Percentiles rank a stretch among this genome's conserved stretches.
Evolutionary conservation across 2,797 vertebrate genomes (phyloP).

Genomic region (Euthynnus affinis): DNA sequence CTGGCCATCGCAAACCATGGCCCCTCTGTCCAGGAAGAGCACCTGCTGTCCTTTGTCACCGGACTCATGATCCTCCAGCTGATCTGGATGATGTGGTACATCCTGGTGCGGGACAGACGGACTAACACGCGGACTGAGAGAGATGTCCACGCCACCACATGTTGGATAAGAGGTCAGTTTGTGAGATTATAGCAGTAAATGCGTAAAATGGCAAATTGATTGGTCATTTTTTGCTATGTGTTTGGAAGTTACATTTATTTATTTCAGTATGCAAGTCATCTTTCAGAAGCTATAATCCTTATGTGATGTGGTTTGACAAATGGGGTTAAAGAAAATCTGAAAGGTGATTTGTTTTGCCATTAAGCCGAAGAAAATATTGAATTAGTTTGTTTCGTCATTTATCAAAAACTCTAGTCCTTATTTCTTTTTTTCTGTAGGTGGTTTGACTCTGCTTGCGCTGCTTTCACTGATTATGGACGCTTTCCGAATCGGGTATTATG

Average conservation of each 20-base stretch:
- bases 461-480: slow-evolving; percentile 95
- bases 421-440: slow-evolving; percentile 83
- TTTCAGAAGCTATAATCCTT: background rate
- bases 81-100: slow-evolving; percentile 97
- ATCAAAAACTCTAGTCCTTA: background rate
- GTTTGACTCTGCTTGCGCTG: slow-evolving; percentile 92
- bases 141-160: slow-evolving; percentile 92
- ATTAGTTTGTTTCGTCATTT: background rate
- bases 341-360: background rate
- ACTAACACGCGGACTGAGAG: slow-evolving; percentile 86
- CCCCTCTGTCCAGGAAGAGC: slow-evolving; percentile 87
- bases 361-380: background rate
- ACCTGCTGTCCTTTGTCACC: slow-evolving; percentile 90
- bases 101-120: slow-evolving; percentile 87
- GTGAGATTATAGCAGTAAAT: background rate
- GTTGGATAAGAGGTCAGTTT: slow-evolving; percentile 92
- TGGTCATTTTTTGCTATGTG: background rate
- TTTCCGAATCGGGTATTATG: slow-evolving; percentile 94
- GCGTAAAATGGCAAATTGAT: background rate
- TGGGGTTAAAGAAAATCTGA: background rate
- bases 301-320: background rate
- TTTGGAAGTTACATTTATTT: background rate
- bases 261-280: background rate
- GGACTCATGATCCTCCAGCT: slow-evolving; percentile 94
- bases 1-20: slow-evolving; percentile 91